These are phyloP conservation scores for Rhinatrema bivittatum DNA, from an alignment of 2,797 vertebrate species.

Conservation along the genomic window DNA sequence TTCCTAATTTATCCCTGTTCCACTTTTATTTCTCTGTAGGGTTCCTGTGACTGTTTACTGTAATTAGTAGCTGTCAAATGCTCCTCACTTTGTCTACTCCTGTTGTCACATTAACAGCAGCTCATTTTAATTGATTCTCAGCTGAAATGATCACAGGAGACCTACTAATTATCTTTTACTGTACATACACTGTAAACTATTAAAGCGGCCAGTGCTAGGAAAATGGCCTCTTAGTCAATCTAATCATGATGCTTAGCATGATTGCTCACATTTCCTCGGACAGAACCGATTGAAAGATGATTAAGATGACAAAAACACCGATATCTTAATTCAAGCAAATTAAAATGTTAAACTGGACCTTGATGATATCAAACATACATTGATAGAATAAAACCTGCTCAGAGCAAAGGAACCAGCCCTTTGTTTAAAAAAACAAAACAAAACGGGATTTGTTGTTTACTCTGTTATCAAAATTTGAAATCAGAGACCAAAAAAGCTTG, in stretches of 20 bases:
- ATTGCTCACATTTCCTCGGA: conserved; percentile 15
- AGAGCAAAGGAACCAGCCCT: too few species aligned
- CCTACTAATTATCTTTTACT: conserved; percentile 59
- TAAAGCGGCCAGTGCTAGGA: conserved; percentile 38
- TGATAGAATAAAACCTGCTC: conserved; percentile 16
- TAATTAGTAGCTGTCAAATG: conserved; percentile 70
- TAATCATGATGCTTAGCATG: conserved; percentile 18
- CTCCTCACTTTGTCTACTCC: conserved; percentile 41
- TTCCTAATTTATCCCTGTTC: conserved; percentile 39
- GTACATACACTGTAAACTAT: conserved; percentile 45
- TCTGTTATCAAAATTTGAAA: too few species aligned
- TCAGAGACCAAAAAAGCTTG: too few species aligned
- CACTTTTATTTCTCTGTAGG: conserved; percentile 25
- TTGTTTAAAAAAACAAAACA: too few species aligned
- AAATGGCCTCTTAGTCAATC: conserved; percentile 23
- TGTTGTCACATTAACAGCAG: conserved; percentile 52
- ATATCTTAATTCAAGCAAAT: conserved; percentile 25
- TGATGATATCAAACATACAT: conserved; percentile 11
- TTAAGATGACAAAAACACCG: conserved; percentile 17
- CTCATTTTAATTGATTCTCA: conserved; percentile 65
- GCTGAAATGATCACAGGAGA: conserved; percentile 53
- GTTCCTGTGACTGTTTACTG: conserved; percentile 36
- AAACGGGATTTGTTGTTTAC: too few species aligned
- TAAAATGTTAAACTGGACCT: conserved; percentile 10
- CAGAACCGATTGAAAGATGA: neutral